Percentiles rank a stretch among this genome's conserved stretches.
These are phyloP conservation scores for Cricetomys ansorgei DNA, from an alignment of 2,113 vertebrate species.

Conservation along the genomic window DNA sequence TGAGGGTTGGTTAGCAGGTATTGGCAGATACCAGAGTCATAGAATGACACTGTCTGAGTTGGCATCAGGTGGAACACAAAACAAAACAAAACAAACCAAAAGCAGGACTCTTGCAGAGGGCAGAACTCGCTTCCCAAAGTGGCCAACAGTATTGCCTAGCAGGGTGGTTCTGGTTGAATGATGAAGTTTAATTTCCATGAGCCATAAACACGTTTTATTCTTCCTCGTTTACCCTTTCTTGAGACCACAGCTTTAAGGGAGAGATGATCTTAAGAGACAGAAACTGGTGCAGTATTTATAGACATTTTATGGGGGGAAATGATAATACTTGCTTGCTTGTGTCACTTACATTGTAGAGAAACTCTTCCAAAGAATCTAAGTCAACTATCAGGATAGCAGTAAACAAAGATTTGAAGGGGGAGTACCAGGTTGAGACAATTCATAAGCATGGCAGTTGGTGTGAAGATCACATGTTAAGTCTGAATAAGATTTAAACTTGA, in stretches of 20 bases:
- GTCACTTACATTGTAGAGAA: neutral
- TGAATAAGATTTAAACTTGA: neutral
- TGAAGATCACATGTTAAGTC: conserved; percentile 8
- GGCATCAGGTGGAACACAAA: neutral
- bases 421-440: neutral
- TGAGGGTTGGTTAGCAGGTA: conserved; percentile 49
- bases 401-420: neutral
- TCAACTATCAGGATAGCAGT: neutral
- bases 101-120: neutral
- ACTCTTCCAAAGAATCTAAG: neutral
- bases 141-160: fast-evolving
- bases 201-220: neutral
- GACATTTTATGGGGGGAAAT: neutral
- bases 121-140: neutral
- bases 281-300: neutral
- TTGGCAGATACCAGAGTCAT: neutral
- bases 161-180: neutral
- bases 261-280: neutral
- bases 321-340: neutral
- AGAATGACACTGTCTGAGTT: neutral
- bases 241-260: neutral
- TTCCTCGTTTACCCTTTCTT: neutral
- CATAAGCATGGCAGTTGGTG: neutral
- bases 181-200: conserved; percentile 1
- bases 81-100: neutral